Evolutionary conservation across 2,888 invertebrate genomes (phyloP), one percentile per base, ranked within the genome.

Genomic region (Eupithecia abbreviata): DNA sequence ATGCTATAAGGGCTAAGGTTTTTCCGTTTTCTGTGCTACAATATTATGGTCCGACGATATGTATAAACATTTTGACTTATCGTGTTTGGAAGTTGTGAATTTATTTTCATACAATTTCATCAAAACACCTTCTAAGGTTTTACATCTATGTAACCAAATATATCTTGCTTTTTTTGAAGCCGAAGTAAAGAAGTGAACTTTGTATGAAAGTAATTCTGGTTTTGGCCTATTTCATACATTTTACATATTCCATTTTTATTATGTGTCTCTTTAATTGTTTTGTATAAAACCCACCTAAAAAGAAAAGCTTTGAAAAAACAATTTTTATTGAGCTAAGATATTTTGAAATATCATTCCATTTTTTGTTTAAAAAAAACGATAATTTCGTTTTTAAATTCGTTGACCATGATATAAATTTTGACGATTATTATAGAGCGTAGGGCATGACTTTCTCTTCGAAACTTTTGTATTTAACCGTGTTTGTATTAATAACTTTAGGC

Each of bases 261-360:
- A 45, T 68, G 75, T 78, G 71, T 62, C 71, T 78, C 75, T 72
- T n/a, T 55, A 5, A 77, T 73, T 65, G 15, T 73, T 72, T 49
- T 78, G 73, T 78, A 73, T 73, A 73, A 67, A 45, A 71, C 71
- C 78, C 75, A 75, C 78, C 78, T 73, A 66, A 77, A 42, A 10
- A 42, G 49, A 74, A 71, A 58, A 71, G 58, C 62, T 58, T 58
- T 58, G 30, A 12, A 62, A 62, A 58, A 58, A 58, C 18, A 58
- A 18, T 58, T 58, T 58, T 10, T 30, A 30, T 58, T 58, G 58
- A 58, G 18, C 18, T 30, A 18, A 58, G 58, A 30, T 58, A 0
- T 3, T 9, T 18, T 55, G 0, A 51, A 15, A 9, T 62, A 10
- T 62, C 4, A 10, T 58, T 18, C 18, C 18, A 58, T 58, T 30